A percentile compares a stretch with the other conserved stretches of the same genome.
Conservation (phyloP, 2,797 vertebrate genomes). For the Xyrichtys novacula region DNA sequence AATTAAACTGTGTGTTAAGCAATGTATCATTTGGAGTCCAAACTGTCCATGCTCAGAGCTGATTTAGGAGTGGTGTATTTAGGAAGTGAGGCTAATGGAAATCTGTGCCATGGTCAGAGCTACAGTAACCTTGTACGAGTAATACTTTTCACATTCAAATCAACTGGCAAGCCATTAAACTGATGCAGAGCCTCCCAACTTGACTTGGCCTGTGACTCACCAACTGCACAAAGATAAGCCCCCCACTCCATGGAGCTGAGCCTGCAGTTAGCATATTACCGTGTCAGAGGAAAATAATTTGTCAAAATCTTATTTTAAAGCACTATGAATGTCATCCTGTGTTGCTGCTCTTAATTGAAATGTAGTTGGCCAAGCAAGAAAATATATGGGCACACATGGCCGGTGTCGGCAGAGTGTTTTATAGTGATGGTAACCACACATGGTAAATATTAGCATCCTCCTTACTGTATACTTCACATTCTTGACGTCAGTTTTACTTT, state of each 20-base stretch:
- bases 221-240: constrained; percentile 70
- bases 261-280: constrained; percentile 77
- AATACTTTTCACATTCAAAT: constrained; percentile 63
- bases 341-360: constrained; percentile 85
- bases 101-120: constrained; percentile 7
- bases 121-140: constrained; percentile 48
- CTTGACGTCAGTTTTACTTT: constrained; percentile 78
- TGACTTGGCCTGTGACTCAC: constrained; percentile 61
- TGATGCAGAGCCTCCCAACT: constrained; percentile 59
- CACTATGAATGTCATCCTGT: constrained; percentile 85
- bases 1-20: too few relatives aligned
- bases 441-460: constrained; percentile 86
- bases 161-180: constrained; percentile 68
- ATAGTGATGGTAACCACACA: constrained; percentile 80
- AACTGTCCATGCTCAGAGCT: too few relatives aligned
- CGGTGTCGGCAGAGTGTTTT: constrained; percentile 80
- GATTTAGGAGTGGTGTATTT: neutral
- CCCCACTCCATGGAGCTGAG: constrained; percentile 45
- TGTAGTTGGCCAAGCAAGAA: constrained; percentile 76
- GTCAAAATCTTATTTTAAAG: constrained; percentile 87
- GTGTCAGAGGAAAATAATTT: constrained; percentile 81
- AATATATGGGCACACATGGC: constrained; percentile 81
- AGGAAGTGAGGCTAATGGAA: constrained; percentile 34
- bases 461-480: constrained; percentile 86
- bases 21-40: too few relatives aligned